Evolutionary conservation across 2,113 vertebrate genomes (phyloP).

Genomic region (Cyanoderma ruficeps): DNA sequence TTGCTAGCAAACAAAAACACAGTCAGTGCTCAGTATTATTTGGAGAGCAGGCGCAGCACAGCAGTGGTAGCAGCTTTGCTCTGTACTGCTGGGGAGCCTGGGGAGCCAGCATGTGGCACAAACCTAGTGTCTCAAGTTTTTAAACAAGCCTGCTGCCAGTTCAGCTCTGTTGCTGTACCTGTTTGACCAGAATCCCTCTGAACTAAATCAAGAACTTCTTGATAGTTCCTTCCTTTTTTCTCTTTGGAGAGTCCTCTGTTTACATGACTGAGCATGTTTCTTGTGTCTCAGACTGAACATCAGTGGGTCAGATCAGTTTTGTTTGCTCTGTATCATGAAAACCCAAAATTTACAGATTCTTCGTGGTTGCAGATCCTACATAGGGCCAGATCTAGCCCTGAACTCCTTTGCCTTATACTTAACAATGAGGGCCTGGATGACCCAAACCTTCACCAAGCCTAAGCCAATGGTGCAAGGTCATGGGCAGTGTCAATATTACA

Average conservation of each 20-base stretch:
- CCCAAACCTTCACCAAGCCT: neutral
- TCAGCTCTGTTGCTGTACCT: neutral
- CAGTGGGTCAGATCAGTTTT: neutral
- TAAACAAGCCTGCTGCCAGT: neutral
- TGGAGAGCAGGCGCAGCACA: neutral
- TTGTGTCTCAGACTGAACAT: neutral
- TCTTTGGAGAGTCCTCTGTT: neutral
- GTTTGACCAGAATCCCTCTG: neutral
- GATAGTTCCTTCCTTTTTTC: neutral
- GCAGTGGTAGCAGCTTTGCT: neutral
- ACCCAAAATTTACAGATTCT: neutral
- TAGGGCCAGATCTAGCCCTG: neutral
- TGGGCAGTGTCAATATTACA: fast-evolving
- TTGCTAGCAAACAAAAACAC: neutral
- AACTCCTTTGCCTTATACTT: neutral
- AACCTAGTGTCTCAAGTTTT: neutral
- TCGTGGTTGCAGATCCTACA: neutral
- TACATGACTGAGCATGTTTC: fast-evolving
- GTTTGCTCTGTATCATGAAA: neutral
- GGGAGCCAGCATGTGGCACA: neutral
- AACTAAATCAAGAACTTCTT: neutral
- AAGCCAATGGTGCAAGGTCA: fast-evolving
- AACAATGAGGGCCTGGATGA: fast-evolving
- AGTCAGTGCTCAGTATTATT: neutral
- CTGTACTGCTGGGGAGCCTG: neutral